A percentile compares a stretch with the other conserved stretches of the same genome.
These are phyloP conservation scores for Mythimna lalbum DNA, from an alignment of 2,888 invertebrate genomes.

Conservation along the genomic window DNA sequence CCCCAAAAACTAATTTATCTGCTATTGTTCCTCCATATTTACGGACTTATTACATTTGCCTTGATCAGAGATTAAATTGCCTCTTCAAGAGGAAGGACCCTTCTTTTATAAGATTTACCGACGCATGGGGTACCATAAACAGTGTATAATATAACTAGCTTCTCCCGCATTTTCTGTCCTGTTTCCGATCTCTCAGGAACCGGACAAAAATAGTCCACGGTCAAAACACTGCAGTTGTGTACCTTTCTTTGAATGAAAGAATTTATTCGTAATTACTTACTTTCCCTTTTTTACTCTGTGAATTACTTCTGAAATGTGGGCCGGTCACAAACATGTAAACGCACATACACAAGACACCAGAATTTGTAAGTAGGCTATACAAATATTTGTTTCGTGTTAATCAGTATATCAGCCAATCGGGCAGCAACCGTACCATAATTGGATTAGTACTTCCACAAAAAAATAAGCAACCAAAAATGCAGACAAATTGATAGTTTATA, in stretches of 20 bases:
- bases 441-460: neutral
- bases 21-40: conserved; percentile 87
- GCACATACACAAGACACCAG: too few species aligned
- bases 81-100: conserved; percentile 76
- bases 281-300: too few species aligned
- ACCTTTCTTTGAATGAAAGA: neutral
- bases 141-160: conserved; percentile 53
- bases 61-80: conserved; percentile 87
- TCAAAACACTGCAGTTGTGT: too few species aligned
- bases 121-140: conserved; percentile 58
- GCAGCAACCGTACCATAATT: neutral
- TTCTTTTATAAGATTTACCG: conserved; percentile 78
- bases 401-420: too few species aligned
- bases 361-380: too few species aligned
- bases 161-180: neutral
- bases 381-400: too few species aligned
- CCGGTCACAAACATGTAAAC: too few species aligned
- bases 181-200: neutral
- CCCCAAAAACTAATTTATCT: conserved; percentile 87
- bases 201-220: too few species aligned
- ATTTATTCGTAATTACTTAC: neutral
- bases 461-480: neutral
- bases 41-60: conserved; percentile 86
- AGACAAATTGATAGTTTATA: too few species aligned
- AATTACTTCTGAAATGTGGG: too few species aligned